Evolutionary conservation across 2,797 vertebrate species (phyloP).

Genomic region (Gymnoscopelus microlampas): DNA sequence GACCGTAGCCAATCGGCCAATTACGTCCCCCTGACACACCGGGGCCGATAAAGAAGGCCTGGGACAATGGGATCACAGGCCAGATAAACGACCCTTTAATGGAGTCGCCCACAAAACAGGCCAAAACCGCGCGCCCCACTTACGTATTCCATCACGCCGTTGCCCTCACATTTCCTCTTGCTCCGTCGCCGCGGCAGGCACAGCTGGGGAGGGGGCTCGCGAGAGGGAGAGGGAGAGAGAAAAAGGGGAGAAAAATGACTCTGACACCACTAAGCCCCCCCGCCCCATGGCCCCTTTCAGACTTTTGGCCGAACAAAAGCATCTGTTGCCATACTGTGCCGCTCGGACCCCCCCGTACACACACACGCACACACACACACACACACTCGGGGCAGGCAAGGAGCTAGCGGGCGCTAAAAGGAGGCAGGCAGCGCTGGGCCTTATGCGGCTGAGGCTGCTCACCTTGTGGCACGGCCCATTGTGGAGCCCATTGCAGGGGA

Average conservation of each 20-base stretch:
- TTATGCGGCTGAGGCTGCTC: constrained; percentile 85
- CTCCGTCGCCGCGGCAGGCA: constrained; percentile 94
- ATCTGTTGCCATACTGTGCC: constrained; percentile 99
- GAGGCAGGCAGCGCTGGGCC: constrained; percentile 67
- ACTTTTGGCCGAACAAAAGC: constrained; percentile 99
- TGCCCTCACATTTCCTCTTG: constrained; percentile 99
- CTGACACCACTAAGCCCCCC: constrained; percentile 71
- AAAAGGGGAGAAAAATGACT: constrained; percentile 96
- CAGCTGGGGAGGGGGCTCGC: constrained; percentile 88
- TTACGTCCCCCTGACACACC: constrained; percentile 98
- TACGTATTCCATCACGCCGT: constrained; percentile 99
- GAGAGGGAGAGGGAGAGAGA: constrained; percentile 67
- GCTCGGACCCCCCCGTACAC: constrained; percentile 82
- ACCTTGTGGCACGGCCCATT: constrained; percentile 97
- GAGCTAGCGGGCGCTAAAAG: constrained; percentile 58
- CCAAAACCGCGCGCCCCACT: constrained; percentile 90
- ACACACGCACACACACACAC: background rate
- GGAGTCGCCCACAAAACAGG: constrained; percentile 87
- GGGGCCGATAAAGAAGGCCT: constrained; percentile 80
- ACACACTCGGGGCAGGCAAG: constrained; percentile 81
- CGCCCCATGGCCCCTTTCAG: constrained; percentile 85
- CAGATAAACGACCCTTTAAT: constrained; percentile 88
- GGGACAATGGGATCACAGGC: constrained; percentile 85
- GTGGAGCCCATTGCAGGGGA: constrained; percentile 94
- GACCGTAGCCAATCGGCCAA: constrained; percentile 99